A percentile compares a stretch with the other conserved stretches of the same genome.
Conservation (phyloP, 2,797 vertebrate genomes). For the Rhynchonycteris naso region DNA sequence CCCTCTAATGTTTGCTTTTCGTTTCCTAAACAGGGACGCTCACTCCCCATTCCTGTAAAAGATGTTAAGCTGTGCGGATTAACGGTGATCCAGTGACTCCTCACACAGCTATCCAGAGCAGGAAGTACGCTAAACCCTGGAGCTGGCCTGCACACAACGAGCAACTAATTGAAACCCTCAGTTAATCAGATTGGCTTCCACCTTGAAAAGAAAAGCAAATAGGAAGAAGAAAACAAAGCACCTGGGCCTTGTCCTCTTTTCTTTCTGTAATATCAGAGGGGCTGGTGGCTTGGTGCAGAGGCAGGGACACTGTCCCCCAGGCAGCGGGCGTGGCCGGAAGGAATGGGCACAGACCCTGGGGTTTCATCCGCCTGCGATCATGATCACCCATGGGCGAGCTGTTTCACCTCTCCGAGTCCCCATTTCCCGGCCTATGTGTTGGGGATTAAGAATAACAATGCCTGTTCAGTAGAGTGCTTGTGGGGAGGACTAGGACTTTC, state of each 20-base stretch:
- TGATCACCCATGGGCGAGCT: too few relatives aligned
- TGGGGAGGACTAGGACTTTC: neutral
- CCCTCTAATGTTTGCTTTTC: neutral
- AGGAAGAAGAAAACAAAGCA: neutral
- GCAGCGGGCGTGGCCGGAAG: fast-evolving
- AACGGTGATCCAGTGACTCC: fast-evolving
- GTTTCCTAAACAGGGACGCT: neutral
- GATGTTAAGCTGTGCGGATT: neutral
- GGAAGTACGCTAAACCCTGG: neutral
- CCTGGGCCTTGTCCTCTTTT: neutral
- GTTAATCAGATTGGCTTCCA: neutral
- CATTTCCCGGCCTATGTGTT: neutral
- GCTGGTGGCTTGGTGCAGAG: fast-evolving
- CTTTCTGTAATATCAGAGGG: neutral
- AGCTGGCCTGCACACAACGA: neutral
- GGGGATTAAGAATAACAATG: neutral
- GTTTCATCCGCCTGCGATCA: neutral
- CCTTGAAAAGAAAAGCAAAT: neutral
- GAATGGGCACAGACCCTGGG: fast-evolving
- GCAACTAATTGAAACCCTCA: neutral
- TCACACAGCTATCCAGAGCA: neutral
- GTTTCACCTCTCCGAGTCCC: neutral
- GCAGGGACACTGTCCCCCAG: neutral
- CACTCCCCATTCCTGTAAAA: neutral
- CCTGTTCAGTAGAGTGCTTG: neutral